These are phyloP conservation scores for Aurelia aurita complex sp. Pacific DNA, from an alignment of 30 jellyfish, hydroid and myxozoan genomes.

Conservation along the genomic window DNA sequence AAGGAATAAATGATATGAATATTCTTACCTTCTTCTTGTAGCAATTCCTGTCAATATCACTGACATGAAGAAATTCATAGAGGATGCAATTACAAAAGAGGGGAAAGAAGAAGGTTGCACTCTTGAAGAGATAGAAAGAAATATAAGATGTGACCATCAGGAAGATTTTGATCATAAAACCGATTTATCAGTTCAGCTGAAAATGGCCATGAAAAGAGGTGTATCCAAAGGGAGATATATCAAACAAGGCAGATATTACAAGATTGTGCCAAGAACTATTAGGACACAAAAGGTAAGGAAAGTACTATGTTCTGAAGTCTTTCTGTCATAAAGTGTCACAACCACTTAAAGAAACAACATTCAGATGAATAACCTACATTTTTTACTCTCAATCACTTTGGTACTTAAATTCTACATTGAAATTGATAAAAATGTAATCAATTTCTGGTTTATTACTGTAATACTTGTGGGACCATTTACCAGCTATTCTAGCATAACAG, in stretches of 20 bases:
- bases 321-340: too few relatives aligned
- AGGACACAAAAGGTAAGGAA: conserved; percentile 65
- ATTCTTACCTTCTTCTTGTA: not conserved
- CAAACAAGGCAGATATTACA: conserved; percentile 82
- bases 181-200: conserved; percentile 74
- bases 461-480: too few relatives aligned
- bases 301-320: not conserved
- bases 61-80: conserved; percentile 88
- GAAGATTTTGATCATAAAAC: conserved; percentile 86
- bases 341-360: too few relatives aligned
- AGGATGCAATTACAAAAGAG: conserved; percentile 78
- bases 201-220: conserved; percentile 86
- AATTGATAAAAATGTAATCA: too few relatives aligned
- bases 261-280: conserved; percentile 48
- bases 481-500: too few relatives aligned
- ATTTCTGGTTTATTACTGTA: too few relatives aligned
- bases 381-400: too few relatives aligned
- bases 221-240: conserved; percentile 77
- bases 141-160: conserved; percentile 69
- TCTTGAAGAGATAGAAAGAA: conserved; percentile 85
- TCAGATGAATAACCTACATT: too few relatives aligned
- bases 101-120: conserved; percentile 82
- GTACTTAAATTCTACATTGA: too few relatives aligned
- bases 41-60: conserved; percentile 80
- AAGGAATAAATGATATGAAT: too few relatives aligned